These are phyloP conservation scores for Neodon shergylaensis DNA, from an alignment of 2,113 vertebrate genomes.

Conservation along the genomic window DNA sequence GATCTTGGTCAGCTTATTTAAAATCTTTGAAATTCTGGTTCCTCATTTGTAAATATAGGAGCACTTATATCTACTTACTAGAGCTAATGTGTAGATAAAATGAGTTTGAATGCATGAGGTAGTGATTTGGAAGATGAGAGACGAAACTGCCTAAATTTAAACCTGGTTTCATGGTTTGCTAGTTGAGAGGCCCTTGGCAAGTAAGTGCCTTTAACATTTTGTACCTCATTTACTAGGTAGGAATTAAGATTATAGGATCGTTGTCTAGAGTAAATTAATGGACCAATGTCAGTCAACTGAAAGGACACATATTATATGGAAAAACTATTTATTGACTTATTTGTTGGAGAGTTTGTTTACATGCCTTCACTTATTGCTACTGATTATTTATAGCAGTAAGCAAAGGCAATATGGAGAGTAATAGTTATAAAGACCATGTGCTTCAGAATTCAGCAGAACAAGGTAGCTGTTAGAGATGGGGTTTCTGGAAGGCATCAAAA, in stretches of 20 bases:
- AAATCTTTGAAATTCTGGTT: conserved; percentile 23
- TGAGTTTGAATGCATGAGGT: neutral
- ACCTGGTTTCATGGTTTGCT: neutral
- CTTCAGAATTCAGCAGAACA: conserved; percentile 8
- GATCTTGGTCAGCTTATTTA: conserved; percentile 20
- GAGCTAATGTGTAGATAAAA: neutral
- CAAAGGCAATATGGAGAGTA: neutral
- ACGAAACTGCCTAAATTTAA: neutral
- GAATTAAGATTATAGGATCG: neutral
- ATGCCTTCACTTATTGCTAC: neutral
- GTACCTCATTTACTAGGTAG: neutral
- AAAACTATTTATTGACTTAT: neutral
- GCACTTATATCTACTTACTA: neutral
- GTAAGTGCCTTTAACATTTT: neutral
- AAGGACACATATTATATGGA: neutral
- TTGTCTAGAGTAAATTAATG: conserved; percentile 38
- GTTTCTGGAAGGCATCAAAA: neutral
- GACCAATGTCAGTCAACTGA: neutral
- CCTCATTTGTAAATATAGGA: neutral
- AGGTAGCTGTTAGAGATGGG: neutral
- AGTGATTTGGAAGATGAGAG: neutral
- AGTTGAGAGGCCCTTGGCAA: neutral
- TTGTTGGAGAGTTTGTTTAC: neutral
- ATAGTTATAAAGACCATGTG: neutral
- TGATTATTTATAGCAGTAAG: neutral